Evolutionary conservation across 2,797 vertebrate genomes (phyloP), one percentile per base, ranked within the genome.

Genomic region (Pelobates cultripes): DNA sequence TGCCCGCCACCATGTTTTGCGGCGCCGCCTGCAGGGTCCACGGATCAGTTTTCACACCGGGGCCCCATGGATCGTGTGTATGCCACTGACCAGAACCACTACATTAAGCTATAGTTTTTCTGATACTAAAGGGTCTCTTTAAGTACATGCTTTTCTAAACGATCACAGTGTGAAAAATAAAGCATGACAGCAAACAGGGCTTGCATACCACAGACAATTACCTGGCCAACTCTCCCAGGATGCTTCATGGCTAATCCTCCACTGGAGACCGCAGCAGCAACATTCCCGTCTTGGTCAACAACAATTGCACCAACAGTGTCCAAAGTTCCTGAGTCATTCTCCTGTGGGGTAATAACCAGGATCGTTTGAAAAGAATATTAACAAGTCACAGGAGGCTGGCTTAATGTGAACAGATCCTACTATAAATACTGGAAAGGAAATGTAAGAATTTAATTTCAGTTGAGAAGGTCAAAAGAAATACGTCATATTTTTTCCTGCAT

Each of bases 241-340:
- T 99, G 97, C 88, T 99, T 99, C 94, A 99, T 96, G 55, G 98
- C 98, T 86, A 99, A 92, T 74, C 98, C 98, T 87, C 98, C 98
- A 85, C 97, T 99, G 90, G 98, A 99, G 86, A 99, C 98, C 2
- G 97, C 98, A 85, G 98, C 97, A 81, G 98, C 98, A 28, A 99
- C 97, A n/a, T 99, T 99, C 77, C 98, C 98, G 85, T 98, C 96
- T 71, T 96, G 93, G 90, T 99, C 98, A 75, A 99, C 96, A 82
- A 99, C 97, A 66, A 99, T 95, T 61, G 97, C 98, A 66, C 98
- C 98, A 72, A 99, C 97, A 2, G 97, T 99, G 89, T 99, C 98
- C 85, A 99, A 86, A 82, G 96, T 95, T 86, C 95, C 95, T 70
- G 97, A 96, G 90, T 94, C 93, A 3, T 95, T 95, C 87, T 95